These are phyloP conservation scores for Hemiprocne comata DNA, from an alignment of 2,113 vertebrate genomes.

Conservation along the genomic window DNA sequence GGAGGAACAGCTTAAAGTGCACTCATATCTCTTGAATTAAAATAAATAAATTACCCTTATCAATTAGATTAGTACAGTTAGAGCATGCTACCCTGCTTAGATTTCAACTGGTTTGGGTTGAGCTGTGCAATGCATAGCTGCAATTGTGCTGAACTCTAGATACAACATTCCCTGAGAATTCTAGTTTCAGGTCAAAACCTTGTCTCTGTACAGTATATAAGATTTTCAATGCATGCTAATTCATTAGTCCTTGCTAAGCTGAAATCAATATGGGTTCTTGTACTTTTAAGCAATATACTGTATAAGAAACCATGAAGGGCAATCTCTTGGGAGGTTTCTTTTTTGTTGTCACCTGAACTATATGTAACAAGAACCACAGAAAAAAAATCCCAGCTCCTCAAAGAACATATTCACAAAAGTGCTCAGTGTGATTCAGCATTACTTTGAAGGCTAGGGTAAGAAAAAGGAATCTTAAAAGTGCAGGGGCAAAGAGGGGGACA, in stretches of 20 bases:
- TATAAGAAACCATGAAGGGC: not conserved
- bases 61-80: not conserved
- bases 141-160: not conserved
- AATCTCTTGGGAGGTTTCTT: not conserved
- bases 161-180: not conserved
- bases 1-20: not conserved
- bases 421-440: not conserved
- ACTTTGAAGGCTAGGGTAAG: not conserved
- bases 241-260: not conserved
- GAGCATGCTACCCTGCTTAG: not conserved
- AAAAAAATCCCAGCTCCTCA: not conserved
- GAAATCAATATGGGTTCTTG: slow-evolving; percentile 1
- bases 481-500: not conserved
- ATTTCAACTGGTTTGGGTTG: not conserved
- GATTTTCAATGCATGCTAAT: not conserved
- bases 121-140: not conserved
- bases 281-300: not conserved
- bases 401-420: slow-evolving; percentile 7
- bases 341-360: not conserved
- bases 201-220: not conserved
- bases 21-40: not conserved
- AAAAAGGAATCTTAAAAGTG: not conserved
- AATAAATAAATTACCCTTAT: not conserved
- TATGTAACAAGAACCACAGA: slow-evolving; percentile 10
- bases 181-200: not conserved